Base-by-base conservation (phyloP, 2,113 vertebrate genomes). In the Aegithalos caudatus region DNA sequence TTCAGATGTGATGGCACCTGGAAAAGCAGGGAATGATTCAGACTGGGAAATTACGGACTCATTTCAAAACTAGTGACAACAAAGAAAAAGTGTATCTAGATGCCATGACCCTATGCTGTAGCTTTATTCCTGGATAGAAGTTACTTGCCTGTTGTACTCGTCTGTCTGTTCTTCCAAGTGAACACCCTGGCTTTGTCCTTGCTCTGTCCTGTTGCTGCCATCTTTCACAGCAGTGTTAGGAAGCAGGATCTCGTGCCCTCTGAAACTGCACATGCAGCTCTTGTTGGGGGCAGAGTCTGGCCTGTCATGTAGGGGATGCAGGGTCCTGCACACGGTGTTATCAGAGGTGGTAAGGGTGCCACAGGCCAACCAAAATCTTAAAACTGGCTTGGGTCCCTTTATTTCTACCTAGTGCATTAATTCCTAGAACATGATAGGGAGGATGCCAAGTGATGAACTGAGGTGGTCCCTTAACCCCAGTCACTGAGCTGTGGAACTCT, bases 221-320 rank as follows among this genome's bases (percentile, higher is more conserved):
- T 31, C 21, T 29, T 60, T 42, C 47, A 38, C 7, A 1, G 1
- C 42, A 58, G 28, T 0, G 0, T 40, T 58, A n/a, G 45, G 25
- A 61, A 69, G 56, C 19, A 13, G 38, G 56, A 28, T 79, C 61
- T 58, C 0, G 0, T 48, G 28, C 35, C 25, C 2, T 3, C 57
- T 66, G 54, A 24, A 81, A 33, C 37, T 40, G 22, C 28, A n/a
- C 6, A 1, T 0, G 1, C 4, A 7, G 42, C 62, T 88, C 45
- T 48, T 73, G 9, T 14, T 85, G 82, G n/a, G 28, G 50, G 54
- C 72, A 47, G 29, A 33, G 31, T 23, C 21, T 88, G 51, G 33
- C 12, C 35, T 76, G 51, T 45, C 50, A 7, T 1, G 10, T 16
- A 71, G 53, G 24, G 8, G 12, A 7, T n/a, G 19, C 3, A 2